Evolutionary conservation across 2,888 invertebrate species (phyloP).

Genomic region (Acanthacorydalis orientalis): DNA sequence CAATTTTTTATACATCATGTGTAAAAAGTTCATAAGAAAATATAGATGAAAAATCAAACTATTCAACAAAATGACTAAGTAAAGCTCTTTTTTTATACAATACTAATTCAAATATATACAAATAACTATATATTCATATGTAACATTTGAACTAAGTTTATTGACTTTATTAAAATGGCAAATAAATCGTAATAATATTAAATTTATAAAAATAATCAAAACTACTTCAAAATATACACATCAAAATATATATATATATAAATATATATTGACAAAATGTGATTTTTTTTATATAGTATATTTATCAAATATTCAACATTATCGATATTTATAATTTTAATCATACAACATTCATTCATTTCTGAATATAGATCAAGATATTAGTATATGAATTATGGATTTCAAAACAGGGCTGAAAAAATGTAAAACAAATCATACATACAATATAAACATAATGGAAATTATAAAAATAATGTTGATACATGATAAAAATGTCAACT

Average conservation of each 20-base stretch:
- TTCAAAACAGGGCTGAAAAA: too few species aligned
- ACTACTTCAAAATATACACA: constrained; percentile 2
- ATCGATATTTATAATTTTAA: not conserved
- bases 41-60: too few species aligned
- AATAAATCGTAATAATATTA: not conserved
- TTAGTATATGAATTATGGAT: too few species aligned
- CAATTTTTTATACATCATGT: too few species aligned
- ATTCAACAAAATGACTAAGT: too few species aligned
- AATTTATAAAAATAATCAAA: not conserved
- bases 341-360: not conserved
- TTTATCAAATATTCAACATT: constrained; percentile 2
- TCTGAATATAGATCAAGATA: too few species aligned
- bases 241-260: not conserved
- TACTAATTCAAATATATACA: too few species aligned
- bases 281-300: not conserved
- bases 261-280: too few species aligned
- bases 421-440: not conserved
- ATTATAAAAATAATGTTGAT: not conserved
- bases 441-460: not conserved
- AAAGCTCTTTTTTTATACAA: too few species aligned
- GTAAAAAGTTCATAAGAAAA: too few species aligned
- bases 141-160: not conserved
- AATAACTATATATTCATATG: not conserved
- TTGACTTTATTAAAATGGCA: not conserved
- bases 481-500: too few species aligned